Conservation (phyloP, 2,113 vertebrate species). For the Tauraco erythrolophus region DNA sequence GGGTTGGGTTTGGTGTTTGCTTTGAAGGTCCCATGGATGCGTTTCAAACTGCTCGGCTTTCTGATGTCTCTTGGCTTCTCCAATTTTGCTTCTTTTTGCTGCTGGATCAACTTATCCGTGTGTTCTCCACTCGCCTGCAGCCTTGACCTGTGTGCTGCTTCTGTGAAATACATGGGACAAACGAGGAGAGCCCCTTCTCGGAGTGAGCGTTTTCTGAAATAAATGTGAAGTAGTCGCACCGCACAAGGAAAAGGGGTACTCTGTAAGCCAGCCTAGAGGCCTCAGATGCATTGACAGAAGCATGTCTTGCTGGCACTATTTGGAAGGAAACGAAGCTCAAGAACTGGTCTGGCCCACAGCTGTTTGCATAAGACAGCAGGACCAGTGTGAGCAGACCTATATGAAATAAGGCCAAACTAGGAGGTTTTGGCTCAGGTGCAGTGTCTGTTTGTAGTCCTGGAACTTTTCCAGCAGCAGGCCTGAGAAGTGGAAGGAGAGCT, state of each 20-base stretch:
- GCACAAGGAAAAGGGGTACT: rapidly evolving
- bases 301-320: not conserved
- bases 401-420: rapidly evolving
- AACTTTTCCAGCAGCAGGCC: not conserved
- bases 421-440: not conserved
- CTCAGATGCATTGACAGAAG: rapidly evolving
- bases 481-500: not conserved
- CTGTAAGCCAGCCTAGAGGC: not conserved
- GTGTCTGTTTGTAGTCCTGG: no score
- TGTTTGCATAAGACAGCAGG: not conserved
- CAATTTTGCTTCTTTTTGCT: not conserved
- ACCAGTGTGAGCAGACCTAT: not conserved
- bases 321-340: not conserved
- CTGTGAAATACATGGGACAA: not conserved
- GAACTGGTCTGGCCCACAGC: not conserved
- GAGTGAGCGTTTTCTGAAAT: rapidly evolving
- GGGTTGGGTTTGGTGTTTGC: not conserved
- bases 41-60: not conserved
- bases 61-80: rapidly evolving
- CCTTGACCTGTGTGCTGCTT: not conserved
- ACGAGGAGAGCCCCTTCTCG: not conserved
- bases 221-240: rapidly evolving
- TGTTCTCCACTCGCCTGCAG: rapidly evolving
- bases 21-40: rapidly evolving
- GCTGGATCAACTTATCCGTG: not conserved